Evolutionary conservation across 2,113 vertebrate species (phyloP).

Genomic region (Poecile atricapillus): DNA sequence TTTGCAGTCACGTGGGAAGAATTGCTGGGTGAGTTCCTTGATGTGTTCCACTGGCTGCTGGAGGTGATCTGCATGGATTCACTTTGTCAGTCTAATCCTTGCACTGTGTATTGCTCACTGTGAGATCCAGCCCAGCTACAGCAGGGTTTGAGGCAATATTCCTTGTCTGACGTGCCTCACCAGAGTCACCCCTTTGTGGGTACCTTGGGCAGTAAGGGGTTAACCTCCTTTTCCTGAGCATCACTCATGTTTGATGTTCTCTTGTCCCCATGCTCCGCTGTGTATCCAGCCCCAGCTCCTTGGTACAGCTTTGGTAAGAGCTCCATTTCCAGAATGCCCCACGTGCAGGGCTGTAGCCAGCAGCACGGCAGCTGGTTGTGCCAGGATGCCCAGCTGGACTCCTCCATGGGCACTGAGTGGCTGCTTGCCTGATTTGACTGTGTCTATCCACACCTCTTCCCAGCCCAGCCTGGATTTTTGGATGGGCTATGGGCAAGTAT

Average conservation of each 20-base stretch:
- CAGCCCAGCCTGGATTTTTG: background rate
- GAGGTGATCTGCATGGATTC: background rate
- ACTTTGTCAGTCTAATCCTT: background rate
- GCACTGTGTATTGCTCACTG: background rate
- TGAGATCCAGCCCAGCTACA: background rate
- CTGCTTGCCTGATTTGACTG: background rate
- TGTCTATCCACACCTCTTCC: background rate
- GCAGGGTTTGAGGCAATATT: background rate
- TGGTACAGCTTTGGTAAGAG: background rate
- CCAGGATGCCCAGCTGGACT: background rate
- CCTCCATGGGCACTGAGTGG: background rate
- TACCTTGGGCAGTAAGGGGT: background rate
- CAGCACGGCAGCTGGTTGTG: background rate
- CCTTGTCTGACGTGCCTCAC: fast-evolving
- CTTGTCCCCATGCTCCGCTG: fast-evolving
- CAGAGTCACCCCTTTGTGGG: fast-evolving
- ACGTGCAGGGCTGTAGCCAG: background rate
- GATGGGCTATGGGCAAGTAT: background rate
- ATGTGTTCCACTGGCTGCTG: background rate
- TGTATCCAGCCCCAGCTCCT: background rate
- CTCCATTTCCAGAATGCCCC: background rate
- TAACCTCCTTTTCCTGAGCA: background rate
- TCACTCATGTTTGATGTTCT: background rate
- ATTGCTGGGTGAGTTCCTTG: background rate
- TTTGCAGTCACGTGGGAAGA: background rate